These are phyloP conservation scores for Sebastes oblongus DNA, from an alignment of 2,797 vertebrate species.

Conservation along the genomic window DNA sequence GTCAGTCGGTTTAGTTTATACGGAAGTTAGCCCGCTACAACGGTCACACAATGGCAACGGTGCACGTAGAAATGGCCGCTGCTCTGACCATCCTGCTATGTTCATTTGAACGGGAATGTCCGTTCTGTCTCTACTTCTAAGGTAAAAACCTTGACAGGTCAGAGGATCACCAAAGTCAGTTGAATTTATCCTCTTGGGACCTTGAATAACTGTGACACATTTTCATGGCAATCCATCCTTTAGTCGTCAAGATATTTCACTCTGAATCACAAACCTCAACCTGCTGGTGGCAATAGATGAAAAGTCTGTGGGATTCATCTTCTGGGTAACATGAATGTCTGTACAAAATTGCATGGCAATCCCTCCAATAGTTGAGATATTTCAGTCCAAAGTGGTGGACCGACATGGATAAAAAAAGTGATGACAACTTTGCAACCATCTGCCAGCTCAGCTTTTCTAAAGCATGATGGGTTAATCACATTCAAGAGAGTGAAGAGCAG, in stretches of 20 bases:
- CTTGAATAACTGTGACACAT: neutral
- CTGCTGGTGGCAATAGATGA: neutral
- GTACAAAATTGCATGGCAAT: neutral
- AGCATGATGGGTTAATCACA: constrained; percentile 21
- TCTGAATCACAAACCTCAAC: no score
- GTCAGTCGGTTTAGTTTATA: no score
- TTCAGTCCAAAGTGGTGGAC: neutral
- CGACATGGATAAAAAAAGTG: neutral
- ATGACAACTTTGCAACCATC: constrained; percentile 4
- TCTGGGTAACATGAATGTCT: neutral
- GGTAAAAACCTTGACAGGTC: neutral
- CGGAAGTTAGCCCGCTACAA: no score
- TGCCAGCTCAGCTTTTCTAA: constrained; percentile 20
- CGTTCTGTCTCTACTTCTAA: no score
- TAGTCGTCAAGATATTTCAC: neutral
- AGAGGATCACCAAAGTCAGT: neutral
- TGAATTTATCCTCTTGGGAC: neutral
- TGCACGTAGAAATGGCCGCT: no score
- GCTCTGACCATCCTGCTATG: no score
- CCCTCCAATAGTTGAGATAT: neutral
- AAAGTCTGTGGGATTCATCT: neutral
- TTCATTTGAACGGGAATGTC: no score
- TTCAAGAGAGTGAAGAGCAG: constrained; percentile 5
- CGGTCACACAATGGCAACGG: no score
- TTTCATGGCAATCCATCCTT: neutral